Conservation (phyloP, 2,797 vertebrate species). For the Rhinella marina region DNA sequence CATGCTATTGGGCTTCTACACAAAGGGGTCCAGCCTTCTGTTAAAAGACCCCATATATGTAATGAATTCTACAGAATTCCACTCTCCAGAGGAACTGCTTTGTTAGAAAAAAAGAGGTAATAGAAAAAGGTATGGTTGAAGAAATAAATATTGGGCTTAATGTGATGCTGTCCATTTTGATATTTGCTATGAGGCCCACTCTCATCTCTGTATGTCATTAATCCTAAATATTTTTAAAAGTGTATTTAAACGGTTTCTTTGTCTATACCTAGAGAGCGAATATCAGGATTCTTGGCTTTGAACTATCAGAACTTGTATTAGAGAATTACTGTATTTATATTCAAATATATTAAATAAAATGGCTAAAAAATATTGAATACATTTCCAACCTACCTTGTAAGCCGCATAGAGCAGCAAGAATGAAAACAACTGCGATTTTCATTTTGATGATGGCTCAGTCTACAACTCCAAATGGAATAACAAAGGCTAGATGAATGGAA, state of each 20-base stretch:
- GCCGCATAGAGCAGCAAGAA: conserved; percentile 43
- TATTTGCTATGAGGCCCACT: background rate
- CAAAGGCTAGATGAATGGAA: background rate
- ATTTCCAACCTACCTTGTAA: background rate
- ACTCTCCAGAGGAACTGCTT: too few species aligned
- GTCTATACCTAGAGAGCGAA: background rate
- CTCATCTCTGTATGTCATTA: background rate
- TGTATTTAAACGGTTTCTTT: too few species aligned
- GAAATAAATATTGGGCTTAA: background rate
- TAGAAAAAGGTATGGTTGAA: too few species aligned
- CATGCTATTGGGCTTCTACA: too few species aligned
- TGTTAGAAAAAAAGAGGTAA: too few species aligned
- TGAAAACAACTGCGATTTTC: conserved; percentile 42
- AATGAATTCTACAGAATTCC: too few species aligned
- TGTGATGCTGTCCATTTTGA: background rate
- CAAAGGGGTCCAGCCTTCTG: too few species aligned
- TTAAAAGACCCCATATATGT: too few species aligned
- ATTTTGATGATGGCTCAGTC: conserved; percentile 27
- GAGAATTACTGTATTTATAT: background rate
- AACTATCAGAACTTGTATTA: background rate
- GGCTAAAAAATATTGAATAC: too few species aligned
- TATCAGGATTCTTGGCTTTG: background rate
- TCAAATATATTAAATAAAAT: background rate
- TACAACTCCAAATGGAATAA: conserved; percentile 26
- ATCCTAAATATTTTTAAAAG: background rate